Evolutionary conservation across 2,113 vertebrate genomes (phyloP), one percentile per base, ranked within the genome.

Genomic region (Entomyzon cyanotis): DNA sequence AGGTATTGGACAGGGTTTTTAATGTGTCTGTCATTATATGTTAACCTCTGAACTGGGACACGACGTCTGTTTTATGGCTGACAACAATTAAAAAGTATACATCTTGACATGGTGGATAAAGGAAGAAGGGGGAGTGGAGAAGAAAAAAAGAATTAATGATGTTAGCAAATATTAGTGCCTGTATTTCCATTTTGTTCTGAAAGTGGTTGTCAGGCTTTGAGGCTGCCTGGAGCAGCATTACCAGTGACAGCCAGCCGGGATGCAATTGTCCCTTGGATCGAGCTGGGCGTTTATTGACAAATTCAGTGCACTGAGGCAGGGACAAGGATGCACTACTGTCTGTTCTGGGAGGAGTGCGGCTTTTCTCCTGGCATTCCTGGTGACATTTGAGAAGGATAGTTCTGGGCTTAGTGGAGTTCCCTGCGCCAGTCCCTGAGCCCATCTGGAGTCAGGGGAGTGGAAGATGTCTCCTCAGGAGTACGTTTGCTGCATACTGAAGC

Each of bases 161-260:
- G 97, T 98, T 98, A 98, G 97, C 97, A 98, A 97, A 98, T 98
- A 98, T 98, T 98, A 98, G 98, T 98, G 88, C 44, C 91, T 86
- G 84, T 95, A 96, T 98, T 97, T 96, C 94, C 95, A 96, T 98
- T 98, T 82, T 91, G 90, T 74, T 94, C 89, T 11, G 41, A 96
- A 95, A 94, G 94, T 58, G 94, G 55, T 28, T 96, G 95, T 97
- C 96, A 97, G 94, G 86, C 93, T 94, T 70, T 85, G 86, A 87
- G 92, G 77, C 84, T 5, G 16, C n/a, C 85, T 80, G 81, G 86
- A 97, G 75, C 79, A 69, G 81, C 94, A 97, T 96, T 95, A 88
- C 56, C 81, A 25, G 39, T 96, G 97, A 97, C 97, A 97, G 96
- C 22, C 82, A 92, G 89, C 93, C 60, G 0, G 83, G 89, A 85